A percentile compares a stretch with the other conserved stretches of the same genome.
These are phyloP conservation scores for Sebastes iracundus DNA, from an alignment of 2,797 vertebrate species.

Conservation along the genomic window DNA sequence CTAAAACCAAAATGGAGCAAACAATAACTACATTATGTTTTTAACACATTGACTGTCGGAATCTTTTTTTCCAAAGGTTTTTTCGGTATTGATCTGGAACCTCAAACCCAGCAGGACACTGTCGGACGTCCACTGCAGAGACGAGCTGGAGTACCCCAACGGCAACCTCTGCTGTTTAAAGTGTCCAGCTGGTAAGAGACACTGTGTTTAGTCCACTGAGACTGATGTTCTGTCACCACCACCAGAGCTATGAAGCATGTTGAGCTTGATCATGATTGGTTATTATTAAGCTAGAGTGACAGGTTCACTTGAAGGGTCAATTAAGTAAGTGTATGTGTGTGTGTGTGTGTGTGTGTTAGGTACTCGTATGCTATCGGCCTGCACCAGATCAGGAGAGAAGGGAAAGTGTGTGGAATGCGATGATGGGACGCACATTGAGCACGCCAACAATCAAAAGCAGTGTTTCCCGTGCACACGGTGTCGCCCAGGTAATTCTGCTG, in stretches of 20 bases:
- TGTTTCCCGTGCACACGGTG: slow-evolving; percentile 77
- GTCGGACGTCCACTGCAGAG: slow-evolving; percentile 34
- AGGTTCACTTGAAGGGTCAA: background rate
- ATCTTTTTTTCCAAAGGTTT: slow-evolving; percentile 42
- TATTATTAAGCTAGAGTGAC: background rate
- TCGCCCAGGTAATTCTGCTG: slow-evolving; percentile 67
- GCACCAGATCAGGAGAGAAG: slow-evolving; percentile 8
- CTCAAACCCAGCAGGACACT: background rate
- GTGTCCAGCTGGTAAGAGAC: slow-evolving; percentile 78
- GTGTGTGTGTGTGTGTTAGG: slow-evolving; percentile 58
- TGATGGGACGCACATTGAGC: slow-evolving; percentile 55
- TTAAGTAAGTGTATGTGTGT: background rate
- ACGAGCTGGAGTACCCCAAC: slow-evolving; percentile 20
- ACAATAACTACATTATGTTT: background rate
- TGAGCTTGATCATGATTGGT: background rate
- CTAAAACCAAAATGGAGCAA: background rate
- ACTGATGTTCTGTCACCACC: slow-evolving; percentile 8
- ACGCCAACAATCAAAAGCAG: slow-evolving; percentile 42
- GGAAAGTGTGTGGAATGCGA: slow-evolving; percentile 71
- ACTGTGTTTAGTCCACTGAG: background rate
- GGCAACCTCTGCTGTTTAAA: slow-evolving; percentile 74
- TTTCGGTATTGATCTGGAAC: background rate
- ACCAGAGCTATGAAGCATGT: background rate
- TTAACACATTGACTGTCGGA: background rate
- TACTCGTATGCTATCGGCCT: slow-evolving; percentile 43